phyloP scores from a whole-genome alignment of 37 sponge, comb jelly and placozoan species.

The Chondrosia reniformis region DNA sequence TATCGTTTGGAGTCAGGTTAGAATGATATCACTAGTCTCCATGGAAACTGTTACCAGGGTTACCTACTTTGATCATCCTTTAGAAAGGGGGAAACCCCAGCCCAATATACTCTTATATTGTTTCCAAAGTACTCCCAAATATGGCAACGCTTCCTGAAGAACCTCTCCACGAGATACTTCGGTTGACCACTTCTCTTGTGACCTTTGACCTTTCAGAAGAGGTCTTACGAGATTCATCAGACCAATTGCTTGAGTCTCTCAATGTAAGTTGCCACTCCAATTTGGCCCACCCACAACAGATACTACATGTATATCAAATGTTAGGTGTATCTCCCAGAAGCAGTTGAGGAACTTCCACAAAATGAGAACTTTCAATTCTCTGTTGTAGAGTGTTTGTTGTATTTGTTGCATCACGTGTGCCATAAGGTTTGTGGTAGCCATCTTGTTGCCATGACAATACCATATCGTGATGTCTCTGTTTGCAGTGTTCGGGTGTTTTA shows the following conservation, averaged over 20 bases:
- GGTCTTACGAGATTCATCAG: not conserved
- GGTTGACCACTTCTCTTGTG: slow-evolving; percentile 5
- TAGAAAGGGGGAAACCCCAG: slow-evolving; percentile 6
- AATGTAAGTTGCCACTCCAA: too few relatives aligned
- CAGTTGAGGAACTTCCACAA: slow-evolving; percentile 24
- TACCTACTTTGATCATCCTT: not conserved
- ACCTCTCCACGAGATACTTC: not conserved
- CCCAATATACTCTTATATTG: not conserved
- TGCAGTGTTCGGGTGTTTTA: not conserved
- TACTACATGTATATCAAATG: too few relatives aligned
- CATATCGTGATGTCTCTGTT: not conserved
- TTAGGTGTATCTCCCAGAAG: slow-evolving; percentile 23
- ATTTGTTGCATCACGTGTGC: slow-evolving; percentile 43
- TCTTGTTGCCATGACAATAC: not conserved
- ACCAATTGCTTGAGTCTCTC: too few relatives aligned
- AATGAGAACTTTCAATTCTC: slow-evolving; percentile 48
- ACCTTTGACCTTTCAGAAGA: slow-evolving; percentile 16
- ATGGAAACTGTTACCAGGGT: not conserved
- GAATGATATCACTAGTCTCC: not conserved
- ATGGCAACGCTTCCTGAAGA: not conserved
- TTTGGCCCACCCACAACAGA: too few relatives aligned
- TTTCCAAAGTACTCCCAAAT: not conserved
- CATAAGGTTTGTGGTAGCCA: slow-evolving; percentile 13
- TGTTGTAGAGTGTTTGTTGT: slow-evolving; percentile 60
- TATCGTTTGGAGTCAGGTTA: slow-evolving; percentile 8